A percentile compares a stretch with the other conserved stretches of the same genome.
These are phyloP conservation scores for Drosophila chauvacae DNA, from an alignment of 1,140 invertebrate genomes.

Conservation along the genomic window DNA sequence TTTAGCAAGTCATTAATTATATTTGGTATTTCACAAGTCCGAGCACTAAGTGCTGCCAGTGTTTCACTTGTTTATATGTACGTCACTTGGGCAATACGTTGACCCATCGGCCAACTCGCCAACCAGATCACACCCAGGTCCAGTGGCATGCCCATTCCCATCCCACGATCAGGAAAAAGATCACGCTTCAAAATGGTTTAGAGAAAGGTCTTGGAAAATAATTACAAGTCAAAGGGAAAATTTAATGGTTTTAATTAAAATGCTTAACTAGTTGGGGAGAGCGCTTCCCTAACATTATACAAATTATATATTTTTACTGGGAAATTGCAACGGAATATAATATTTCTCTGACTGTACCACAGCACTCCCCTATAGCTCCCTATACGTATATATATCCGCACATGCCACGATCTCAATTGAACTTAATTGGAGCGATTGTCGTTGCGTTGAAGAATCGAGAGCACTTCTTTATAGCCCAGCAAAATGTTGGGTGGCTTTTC, in stretches of 20 bases:
- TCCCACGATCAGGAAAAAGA: background rate
- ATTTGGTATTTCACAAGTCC: constrained; percentile 64
- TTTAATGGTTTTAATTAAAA: background rate
- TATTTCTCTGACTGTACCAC: constrained; percentile 1
- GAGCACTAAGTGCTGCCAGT: constrained; percentile 15
- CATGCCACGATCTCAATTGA: constrained; percentile 71
- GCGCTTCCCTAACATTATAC: accelerated
- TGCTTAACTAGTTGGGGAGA: background rate
- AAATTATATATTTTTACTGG: background rate
- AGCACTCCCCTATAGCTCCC: constrained; percentile 13
- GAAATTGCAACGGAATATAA: background rate
- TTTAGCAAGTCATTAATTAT: constrained; percentile 68
- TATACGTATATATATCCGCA: constrained; percentile 18
- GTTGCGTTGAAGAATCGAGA: constrained; percentile 27
- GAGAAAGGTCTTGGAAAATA: background rate
- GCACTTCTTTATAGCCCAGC: background rate
- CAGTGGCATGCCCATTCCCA: background rate
- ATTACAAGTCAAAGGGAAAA: background rate
- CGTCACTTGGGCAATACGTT: constrained; percentile 60
- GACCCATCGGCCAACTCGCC: constrained; percentile 32
- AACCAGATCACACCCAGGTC: background rate
- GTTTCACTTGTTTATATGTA: constrained; percentile 21
- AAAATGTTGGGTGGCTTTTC: background rate
- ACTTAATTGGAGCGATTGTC: constrained; percentile 64
- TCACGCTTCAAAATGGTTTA: background rate